phyloP scores from a whole-genome alignment of 2,888 invertebrate species.

The Pomacea canaliculata region DNA sequence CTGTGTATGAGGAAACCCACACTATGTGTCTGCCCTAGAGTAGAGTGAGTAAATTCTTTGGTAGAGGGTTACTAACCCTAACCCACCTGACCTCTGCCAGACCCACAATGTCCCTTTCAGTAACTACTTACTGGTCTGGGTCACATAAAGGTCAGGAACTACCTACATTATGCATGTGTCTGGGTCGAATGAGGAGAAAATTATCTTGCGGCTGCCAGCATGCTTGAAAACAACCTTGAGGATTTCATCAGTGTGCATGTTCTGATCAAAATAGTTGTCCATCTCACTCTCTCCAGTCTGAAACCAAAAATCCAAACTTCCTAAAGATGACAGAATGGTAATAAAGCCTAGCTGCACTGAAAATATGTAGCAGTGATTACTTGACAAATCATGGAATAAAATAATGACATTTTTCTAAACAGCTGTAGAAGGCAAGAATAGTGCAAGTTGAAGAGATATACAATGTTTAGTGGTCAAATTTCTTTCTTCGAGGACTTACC shows the following conservation, averaged over 20 bases:
- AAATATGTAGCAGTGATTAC: neutral
- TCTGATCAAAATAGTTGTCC: constrained; percentile 78
- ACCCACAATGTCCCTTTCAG: too few species aligned
- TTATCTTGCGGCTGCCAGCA: constrained; percentile 83
- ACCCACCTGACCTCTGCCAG: too few species aligned
- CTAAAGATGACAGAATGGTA: neutral
- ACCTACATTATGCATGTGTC: constrained; percentile 57
- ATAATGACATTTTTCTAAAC: neutral
- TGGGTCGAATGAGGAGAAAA: constrained; percentile 58
- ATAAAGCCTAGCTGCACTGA: too few species aligned
- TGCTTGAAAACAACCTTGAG: constrained; percentile 86
- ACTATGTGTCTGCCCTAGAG: too few species aligned
- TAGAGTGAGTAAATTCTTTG: too few species aligned
- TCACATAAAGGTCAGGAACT: neutral
- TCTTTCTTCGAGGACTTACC: too few species aligned
- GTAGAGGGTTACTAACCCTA: too few species aligned
- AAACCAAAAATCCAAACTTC: neutral
- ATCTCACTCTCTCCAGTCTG: constrained; percentile 48
- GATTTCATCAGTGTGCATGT: constrained; percentile 89
- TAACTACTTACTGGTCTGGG: too few species aligned
- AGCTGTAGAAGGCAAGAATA: neutral
- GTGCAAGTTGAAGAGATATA: neutral
- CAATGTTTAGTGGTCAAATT: too few species aligned
- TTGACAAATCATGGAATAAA: neutral
- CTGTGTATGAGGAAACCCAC: too few species aligned